phyloP scores from a whole-genome alignment of 2,888 invertebrate genomes.

The Cantharis lateralis region DNA sequence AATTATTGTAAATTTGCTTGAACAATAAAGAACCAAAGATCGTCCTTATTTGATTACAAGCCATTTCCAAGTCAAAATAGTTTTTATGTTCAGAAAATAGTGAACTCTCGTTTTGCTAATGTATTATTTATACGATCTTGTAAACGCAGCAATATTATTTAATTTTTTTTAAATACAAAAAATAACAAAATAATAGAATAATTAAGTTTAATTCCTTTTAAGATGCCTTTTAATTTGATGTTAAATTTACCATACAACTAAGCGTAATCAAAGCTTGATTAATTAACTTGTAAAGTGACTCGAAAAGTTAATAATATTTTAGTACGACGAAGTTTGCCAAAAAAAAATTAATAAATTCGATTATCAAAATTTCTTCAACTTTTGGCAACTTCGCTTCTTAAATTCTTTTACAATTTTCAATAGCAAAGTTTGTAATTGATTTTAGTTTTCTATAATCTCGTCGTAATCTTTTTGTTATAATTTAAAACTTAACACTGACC shows the following conservation, averaged over 20 bases:
- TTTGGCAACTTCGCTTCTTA: neutral
- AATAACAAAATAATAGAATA: neutral
- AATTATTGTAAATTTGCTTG: neutral
- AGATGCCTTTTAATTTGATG: neutral
- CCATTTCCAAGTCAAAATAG: neutral
- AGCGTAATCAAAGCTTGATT: neutral
- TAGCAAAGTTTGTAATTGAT: neutral
- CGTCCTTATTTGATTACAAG: neutral
- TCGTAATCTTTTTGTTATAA: neutral
- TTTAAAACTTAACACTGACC: neutral
- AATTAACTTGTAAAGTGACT: neutral
- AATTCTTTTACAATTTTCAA: neutral
- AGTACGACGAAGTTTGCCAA: neutral
- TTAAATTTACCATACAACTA: neutral
- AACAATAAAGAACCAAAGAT: neutral
- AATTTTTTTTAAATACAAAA: neutral
- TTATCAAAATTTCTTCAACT: neutral
- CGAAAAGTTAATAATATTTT: neutral
- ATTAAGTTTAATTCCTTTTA: neutral
- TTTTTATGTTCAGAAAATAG: neutral
- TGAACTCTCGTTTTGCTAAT: neutral
- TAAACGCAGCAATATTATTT: no score
- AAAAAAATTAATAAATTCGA: neutral
- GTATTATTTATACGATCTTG: neutral
- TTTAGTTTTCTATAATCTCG: neutral